Evolutionary conservation across 2,888 invertebrate genomes (phyloP).

Genomic region (Parochlus steinenii): DNA sequence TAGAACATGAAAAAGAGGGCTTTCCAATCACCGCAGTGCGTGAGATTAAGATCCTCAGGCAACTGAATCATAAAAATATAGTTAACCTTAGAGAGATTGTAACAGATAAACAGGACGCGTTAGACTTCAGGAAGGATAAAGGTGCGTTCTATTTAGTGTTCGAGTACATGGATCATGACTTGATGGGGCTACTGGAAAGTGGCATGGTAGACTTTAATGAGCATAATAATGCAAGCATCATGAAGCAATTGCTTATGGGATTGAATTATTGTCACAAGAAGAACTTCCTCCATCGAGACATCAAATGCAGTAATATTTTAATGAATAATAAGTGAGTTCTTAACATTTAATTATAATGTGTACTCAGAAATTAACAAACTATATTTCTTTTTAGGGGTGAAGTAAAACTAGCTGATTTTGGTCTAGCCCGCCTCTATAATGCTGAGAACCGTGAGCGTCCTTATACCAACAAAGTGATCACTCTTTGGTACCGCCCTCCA

Average conservation of each 20-base stretch:
- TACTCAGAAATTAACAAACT: too few species aligned
- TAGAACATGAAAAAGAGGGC: conserved; percentile 98
- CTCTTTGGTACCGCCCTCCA: conserved; percentile 97
- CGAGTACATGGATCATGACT: conserved; percentile 99
- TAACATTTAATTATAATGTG: too few species aligned
- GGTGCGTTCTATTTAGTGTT: conserved; percentile 99
- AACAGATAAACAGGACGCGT: conserved; percentile 92
- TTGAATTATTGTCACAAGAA: conserved; percentile 95
- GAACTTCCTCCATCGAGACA: conserved; percentile 95
- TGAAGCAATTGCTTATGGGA: conserved; percentile 91
- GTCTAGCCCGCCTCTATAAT: conserved; percentile 87
- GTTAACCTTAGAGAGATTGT: conserved; percentile 95
- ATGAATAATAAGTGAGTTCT: conserved; percentile 86
- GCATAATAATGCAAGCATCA: conserved; percentile 91
- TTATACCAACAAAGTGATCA: conserved; percentile 97
- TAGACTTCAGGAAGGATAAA: conserved; percentile 87
- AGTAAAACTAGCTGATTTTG: conserved; percentile 98
- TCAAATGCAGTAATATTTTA: conserved; percentile 97
- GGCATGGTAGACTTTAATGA: conserved; percentile 93
- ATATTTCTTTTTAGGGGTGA: conserved; percentile 55
- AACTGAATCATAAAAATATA: conserved; percentile 94
- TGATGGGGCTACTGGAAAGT: conserved; percentile 96
- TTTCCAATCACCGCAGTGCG: conserved; percentile 95
- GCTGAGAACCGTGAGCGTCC: conserved; percentile 89
- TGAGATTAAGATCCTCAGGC: conserved; percentile 94